Evolutionary conservation across 64 coral and sea anemone genomes (phyloP), one percentile per base, ranked within the genome.

Genomic region (Actinia tenebrosa): DNA sequence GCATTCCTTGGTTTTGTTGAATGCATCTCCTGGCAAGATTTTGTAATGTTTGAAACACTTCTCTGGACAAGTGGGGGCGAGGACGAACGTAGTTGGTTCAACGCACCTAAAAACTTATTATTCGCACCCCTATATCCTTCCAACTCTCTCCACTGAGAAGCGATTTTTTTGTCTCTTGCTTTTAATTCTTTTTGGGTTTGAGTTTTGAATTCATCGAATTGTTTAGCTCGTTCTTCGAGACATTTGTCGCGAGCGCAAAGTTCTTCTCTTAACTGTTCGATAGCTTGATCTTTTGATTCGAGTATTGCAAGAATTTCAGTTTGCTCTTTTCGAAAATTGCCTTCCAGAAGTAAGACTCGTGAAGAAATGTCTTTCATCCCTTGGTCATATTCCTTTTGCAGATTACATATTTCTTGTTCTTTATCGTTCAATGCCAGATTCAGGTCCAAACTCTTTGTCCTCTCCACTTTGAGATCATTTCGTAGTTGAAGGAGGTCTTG

Each of bases 321-420:
- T 83, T 92, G 86, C 26, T 92, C 90, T 69, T 83, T 87, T 10
- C 56, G 90, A 68, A 92, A 87, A 83, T 83, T 84, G 60, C 58
- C 55, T 16, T 92, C 90, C 3, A 92, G 53, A 5, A 87, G 77
- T 15, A 68, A 20, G 18, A 92, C 64, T 87, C 79, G 64, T 16
- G 90, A 87, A 11, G 79, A 83, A 44, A 92, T 62, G 25, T 87
- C 90, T 20, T 87, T 81, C 77, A 92, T 92, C 45, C 87, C 77
- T 64, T 83, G 84, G 52, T 92, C 90, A 52, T 83, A 83, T 44
- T 87, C 59, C 25, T 46, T 22, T 75, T 92, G 85, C 0, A 55
- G 42, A 4, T 19, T 45, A 30, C 55, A 60, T 23, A 92, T 22
- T 68, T 92, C 90, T 18, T 56, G 0, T 16, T 92, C 90, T 87